Evolutionary conservation across 2,113 vertebrate genomes (phyloP).

Genomic region (Syrrhaptes paradoxus): DNA sequence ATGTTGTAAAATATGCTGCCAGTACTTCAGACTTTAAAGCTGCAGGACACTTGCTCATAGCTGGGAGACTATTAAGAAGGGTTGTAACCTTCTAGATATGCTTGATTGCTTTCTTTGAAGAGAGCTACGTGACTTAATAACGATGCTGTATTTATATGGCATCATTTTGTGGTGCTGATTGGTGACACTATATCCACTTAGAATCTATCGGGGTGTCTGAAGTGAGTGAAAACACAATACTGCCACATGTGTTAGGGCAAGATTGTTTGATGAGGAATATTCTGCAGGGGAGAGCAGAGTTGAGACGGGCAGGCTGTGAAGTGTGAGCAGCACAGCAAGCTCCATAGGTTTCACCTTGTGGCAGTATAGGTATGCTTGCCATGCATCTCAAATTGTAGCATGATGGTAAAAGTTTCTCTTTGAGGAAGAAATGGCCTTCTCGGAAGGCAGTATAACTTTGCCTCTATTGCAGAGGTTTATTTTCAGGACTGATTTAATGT

Average conservation of each 20-base stretch:
- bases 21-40: not conserved
- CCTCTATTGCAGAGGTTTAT: not conserved
- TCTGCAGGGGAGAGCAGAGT: not conserved
- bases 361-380: not conserved
- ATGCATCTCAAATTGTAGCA: fast-evolving
- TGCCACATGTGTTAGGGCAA: fast-evolving
- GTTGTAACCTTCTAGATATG: not conserved
- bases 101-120: not conserved
- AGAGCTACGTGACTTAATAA: not conserved
- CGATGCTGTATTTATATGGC: not conserved
- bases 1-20: not conserved
- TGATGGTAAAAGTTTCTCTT: not conserved
- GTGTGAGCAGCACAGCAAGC: not conserved
- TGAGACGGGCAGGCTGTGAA: not conserved
- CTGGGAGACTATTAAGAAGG: not conserved
- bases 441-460: not conserved
- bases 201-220: not conserved
- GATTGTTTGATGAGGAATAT: not conserved
- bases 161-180: not conserved
- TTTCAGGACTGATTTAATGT: not conserved
- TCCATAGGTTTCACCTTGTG: not conserved
- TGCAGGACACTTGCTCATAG: not conserved
- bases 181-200: not conserved
- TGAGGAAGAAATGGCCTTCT: not conserved
- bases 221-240: not conserved